Conservation (phyloP, 2,113 vertebrate species). For the Ammodramus savannarum region DNA sequence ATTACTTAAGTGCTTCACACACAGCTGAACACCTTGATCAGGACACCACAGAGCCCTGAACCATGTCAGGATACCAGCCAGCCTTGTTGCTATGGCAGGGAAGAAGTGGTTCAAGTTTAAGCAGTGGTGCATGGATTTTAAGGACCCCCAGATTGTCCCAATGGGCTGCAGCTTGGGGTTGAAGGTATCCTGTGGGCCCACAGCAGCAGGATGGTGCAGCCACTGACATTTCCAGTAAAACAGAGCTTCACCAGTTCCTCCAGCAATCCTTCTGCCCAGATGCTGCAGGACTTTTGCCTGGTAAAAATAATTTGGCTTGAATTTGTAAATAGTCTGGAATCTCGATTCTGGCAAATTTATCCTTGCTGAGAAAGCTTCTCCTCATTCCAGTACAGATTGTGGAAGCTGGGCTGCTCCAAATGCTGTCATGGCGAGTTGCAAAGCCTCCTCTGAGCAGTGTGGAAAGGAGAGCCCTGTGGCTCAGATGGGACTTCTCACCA, state of each 20-base stretch:
- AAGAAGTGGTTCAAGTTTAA: not conserved
- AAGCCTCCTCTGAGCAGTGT: not conserved
- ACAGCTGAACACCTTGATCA: rapidly evolving
- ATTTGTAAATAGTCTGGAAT: not conserved
- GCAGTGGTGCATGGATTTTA: not conserved
- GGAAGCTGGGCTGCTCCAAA: not conserved
- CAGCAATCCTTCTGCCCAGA: not conserved
- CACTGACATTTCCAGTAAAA: not conserved
- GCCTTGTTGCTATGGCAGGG: not conserved
- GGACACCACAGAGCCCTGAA: not conserved
- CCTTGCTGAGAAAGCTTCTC: not conserved
- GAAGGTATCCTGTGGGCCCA: rapidly evolving
- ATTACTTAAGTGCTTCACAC: not conserved
- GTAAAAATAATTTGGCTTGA: not conserved
- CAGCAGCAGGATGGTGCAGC: not conserved
- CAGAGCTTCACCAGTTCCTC: not conserved
- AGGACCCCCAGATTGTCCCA: not conserved
- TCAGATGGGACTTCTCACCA: not conserved
- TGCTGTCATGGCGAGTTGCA: not conserved
- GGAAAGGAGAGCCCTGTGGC: rapidly evolving
- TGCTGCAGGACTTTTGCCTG: not conserved
- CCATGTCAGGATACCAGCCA: not conserved
- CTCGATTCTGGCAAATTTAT: not conserved
- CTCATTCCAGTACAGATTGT: not conserved
- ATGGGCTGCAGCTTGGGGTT: not conserved